phyloP scores from a whole-genome alignment of 2,888 invertebrate species.

The Phoenoteleia sp. region DNA sequence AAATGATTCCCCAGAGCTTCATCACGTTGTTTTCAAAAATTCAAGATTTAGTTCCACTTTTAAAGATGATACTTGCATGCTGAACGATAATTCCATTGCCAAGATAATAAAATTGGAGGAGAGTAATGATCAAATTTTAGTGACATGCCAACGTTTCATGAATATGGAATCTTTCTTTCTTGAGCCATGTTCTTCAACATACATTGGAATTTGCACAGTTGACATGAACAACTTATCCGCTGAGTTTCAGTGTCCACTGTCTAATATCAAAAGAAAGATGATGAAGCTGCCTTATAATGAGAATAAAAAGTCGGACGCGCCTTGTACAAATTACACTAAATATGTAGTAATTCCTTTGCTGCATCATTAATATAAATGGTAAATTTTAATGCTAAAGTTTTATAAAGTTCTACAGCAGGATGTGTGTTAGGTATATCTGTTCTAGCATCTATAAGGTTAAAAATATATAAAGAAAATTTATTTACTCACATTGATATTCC shows the following conservation, averaged over 20 bases:
- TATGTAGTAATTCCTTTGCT: conserved; percentile 10
- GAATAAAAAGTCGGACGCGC: background rate
- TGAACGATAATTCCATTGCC: background rate
- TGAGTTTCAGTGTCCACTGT: background rate
- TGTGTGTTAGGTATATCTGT: too few species aligned
- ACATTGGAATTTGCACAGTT: conserved; percentile 2
- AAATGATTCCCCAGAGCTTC: background rate
- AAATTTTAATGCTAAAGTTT: too few species aligned
- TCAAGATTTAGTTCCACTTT: background rate
- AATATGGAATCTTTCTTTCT: background rate
- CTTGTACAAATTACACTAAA: background rate
- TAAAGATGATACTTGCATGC: conserved; percentile 12
- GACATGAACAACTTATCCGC: background rate
- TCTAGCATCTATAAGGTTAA: too few species aligned
- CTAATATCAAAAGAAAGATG: conserved; percentile 7
- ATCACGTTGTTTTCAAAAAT: background rate
- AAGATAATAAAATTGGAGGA: background rate
- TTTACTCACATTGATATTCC: too few species aligned
- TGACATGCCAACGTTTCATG: background rate
- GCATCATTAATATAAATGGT: background rate
- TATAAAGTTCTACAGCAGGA: too few species aligned
- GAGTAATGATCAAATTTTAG: background rate
- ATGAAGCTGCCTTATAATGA: background rate
- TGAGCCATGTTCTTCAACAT: background rate
- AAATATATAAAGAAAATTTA: too few species aligned